phyloP scores from a whole-genome alignment of 1,140 invertebrate genomes.

The Adoxophyes honmai region DNA sequence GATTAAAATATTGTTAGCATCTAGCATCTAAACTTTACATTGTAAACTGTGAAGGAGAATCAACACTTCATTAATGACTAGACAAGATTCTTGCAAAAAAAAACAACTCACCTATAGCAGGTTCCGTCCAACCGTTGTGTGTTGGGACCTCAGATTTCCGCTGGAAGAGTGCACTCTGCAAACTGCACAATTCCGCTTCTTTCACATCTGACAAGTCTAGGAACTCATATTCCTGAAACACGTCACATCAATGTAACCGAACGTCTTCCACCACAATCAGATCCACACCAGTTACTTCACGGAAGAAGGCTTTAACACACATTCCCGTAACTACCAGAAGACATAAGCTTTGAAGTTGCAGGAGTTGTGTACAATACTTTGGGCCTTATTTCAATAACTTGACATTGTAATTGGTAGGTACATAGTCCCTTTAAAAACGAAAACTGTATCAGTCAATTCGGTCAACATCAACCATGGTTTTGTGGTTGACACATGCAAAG shows the following conservation, averaged over 20 bases:
- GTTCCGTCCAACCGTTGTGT: constrained; percentile 50
- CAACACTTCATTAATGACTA: too few relatives aligned
- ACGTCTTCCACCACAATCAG: constrained; percentile 8
- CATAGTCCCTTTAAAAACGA: too few relatives aligned
- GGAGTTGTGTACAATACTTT: too few relatives aligned
- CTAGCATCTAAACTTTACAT: too few relatives aligned
- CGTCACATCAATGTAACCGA: constrained; percentile 39
- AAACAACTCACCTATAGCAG: constrained; percentile 48
- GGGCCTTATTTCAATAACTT: too few relatives aligned
- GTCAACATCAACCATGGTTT: too few relatives aligned
- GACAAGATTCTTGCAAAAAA: too few relatives aligned
- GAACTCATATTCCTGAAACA: constrained; percentile 78
- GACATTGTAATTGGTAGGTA: too few relatives aligned
- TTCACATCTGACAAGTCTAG: constrained; percentile 77
- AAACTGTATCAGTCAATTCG: too few relatives aligned
- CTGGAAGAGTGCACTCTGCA: constrained; percentile 70
- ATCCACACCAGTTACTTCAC: background rate
- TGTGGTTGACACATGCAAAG: too few relatives aligned
- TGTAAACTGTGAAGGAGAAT: too few relatives aligned
- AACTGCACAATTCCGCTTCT: constrained; percentile 71
- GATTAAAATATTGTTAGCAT: too few relatives aligned
- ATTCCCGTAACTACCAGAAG: constrained; percentile 11
- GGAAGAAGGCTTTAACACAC: background rate
- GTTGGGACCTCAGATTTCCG: constrained; percentile 38
- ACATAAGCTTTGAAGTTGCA: background rate